Evolutionary conservation across 30 jellyfish, hydroid and myxozoan genomes (phyloP), one percentile per base, ranked within the genome.

Genomic region (Pseudorhiza aurosa): DNA sequence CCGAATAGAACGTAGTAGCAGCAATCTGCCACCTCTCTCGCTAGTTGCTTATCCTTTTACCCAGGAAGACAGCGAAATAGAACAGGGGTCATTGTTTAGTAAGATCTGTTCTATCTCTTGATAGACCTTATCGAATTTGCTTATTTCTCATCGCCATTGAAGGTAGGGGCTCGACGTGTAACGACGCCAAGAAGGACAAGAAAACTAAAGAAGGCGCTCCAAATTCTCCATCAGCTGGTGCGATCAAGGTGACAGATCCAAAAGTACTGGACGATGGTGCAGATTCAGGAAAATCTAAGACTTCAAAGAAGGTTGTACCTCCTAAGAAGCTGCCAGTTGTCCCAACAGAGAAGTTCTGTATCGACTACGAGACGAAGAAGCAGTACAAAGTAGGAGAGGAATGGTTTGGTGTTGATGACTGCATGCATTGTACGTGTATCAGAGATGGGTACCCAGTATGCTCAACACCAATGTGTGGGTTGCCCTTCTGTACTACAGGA

Each of bases 381-480:
- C 33, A 10, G 36, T 74, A 65, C 59, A 26, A 42, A 10, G 44
- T 60, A n/a, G 97, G 94, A 0, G 94, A 88, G 1, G 76, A 72
- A 24, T 90, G 97, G 97, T 65, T 29, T 19, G 95, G 90, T 17
- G 74, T 40, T 17, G 96, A 90, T 56, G 95, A 77, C 40, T 90
- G 97, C 65, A 60, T 58, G 75, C 88, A 58, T 50, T 90, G 97
- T 45, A 71, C 85, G 1, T 90, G 97, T 45, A 36, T 30, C 24
- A 55, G 42, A 24, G 87, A 64, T 31, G 96, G 96, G 35, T 40
- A 58, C 24, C 63, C 82, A 2, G 77, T 46, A 45, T 90, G 97
- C 50, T 84, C 94, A n/a, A 50, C 96, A 15, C 93, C 97, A 9
- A 83, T 83, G 96, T 90, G 97, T 53, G 86, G 28, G 17, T 33